Evolutionary conservation across 2,113 vertebrate genomes (phyloP).

Genomic region (Paramormyrops kingsleyae): DNA sequence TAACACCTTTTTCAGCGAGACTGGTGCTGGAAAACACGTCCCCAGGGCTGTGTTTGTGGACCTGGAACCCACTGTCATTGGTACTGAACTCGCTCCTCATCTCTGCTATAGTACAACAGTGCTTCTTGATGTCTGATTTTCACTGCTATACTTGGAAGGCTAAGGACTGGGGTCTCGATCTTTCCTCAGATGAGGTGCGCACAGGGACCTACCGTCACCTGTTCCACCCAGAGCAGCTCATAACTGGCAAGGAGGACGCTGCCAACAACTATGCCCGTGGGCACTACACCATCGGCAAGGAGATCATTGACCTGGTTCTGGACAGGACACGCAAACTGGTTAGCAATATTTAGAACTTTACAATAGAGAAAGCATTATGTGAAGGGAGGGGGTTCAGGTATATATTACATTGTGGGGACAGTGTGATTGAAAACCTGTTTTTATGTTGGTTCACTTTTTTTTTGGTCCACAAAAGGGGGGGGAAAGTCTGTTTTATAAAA

Average conservation of each 20-base stretch:
- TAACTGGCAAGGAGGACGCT: constrained; percentile 38
- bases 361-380: background rate
- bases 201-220: constrained; percentile 38
- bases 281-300: constrained; percentile 39
- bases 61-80: constrained; percentile 56
- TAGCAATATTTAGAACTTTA: background rate
- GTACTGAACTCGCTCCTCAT: constrained; percentile 22
- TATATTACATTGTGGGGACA: background rate
- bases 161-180: background rate
- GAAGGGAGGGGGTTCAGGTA: background rate
- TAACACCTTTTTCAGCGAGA: constrained; percentile 62
- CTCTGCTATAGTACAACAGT: background rate
- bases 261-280: constrained; percentile 39
- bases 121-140: background rate
- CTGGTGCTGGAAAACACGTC: constrained; percentile 58
- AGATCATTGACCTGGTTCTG: constrained; percentile 38
- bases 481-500: too few relatives aligned
- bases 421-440: background rate
- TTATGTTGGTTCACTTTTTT: background rate
- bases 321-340: constrained; percentile 43
- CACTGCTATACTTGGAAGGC: background rate
- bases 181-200: constrained; percentile 35
- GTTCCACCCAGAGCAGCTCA: constrained; percentile 38
- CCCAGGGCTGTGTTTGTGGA: constrained; percentile 56
- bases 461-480: too few relatives aligned